Conservation (phyloP, 2,888 invertebrate genomes). For the Euclidia mi region DNA sequence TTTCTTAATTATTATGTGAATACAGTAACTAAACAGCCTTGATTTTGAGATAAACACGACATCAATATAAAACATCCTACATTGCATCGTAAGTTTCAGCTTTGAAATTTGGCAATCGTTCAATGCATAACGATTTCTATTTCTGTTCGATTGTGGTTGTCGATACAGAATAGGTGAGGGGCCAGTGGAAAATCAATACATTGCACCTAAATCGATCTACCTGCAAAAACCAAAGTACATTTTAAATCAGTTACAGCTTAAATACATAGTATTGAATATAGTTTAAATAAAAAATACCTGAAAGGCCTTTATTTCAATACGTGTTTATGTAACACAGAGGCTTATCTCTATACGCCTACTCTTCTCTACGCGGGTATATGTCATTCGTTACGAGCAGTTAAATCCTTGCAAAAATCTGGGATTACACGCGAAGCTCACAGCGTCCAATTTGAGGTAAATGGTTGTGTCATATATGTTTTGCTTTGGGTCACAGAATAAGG, state of each 20-base stretch:
- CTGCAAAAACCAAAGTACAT: no score
- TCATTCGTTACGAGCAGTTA: constrained; percentile 2
- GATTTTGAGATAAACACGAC: no score
- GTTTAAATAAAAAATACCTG: no score
- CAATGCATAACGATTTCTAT: constrained; percentile 59
- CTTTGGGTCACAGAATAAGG: neutral
- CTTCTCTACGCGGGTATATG: neutral
- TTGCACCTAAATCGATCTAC: neutral
- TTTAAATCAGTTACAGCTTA: no score
- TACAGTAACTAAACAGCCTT: no score
- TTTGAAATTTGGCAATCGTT: constrained; percentile 67
- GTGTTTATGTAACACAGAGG: no score
- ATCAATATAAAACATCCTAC: no score
- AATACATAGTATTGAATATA: no score
- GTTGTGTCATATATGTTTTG: constrained; percentile 3
- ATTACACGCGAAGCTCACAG: constrained; percentile 5
- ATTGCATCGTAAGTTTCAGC: constrained; percentile 4
- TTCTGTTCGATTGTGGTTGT: constrained; percentile 25
- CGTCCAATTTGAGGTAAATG: constrained; percentile 3
- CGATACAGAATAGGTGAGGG: constrained; percentile 8
- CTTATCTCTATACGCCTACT: no score
- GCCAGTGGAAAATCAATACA: neutral
- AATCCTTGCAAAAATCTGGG: constrained; percentile 3
- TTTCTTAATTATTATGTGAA: no score
- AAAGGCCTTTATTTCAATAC: no score